Evolutionary conservation across 2,888 invertebrate genomes (phyloP), one percentile per base, ranked within the genome.

Genomic region (Microplitis deprimator): DNA sequence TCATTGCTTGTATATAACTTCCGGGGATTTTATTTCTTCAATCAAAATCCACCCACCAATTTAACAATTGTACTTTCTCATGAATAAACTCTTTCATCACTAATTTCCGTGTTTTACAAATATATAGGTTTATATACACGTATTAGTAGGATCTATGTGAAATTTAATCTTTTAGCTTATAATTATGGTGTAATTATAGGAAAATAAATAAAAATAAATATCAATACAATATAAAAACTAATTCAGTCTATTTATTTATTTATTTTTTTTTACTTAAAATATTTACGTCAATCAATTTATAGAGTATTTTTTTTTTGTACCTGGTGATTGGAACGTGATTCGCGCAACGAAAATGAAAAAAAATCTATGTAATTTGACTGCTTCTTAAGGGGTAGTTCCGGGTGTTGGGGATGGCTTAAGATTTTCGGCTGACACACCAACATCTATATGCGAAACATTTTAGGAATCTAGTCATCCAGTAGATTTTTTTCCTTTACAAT

Each of bases 1-100:
- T 41, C 6, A 13, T 20, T 70, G 70, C 60, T 10, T 10, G 17
- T 70, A 50, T 50, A 70, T 74, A 50, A 80, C 77, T 79, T 80
- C 77, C 80, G 79, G 70, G 41, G 59, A 70, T 70, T 70, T 50
- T 70, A 70, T 70, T 70, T 59, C 59, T 60, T 40, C 6, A 41
- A 39, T 68, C 68, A 41, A 68, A 68, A 41, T 59, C 70, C 50
- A 70, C 70, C 70, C 70, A 70, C 70, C 13, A 60, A 70, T 29
- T 70, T 65, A 13, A 13, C 29, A 65, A 65, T 65, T 65, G 65
- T 65, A 65, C 38, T 65, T 41, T 41, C 39, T 16, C 10, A 29
- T 70, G 70, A 70, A 70, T 70, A 29, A 41, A 41, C 70, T 59
- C 60, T 50, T 70, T 70, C 70, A 70, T 59, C 29, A 70, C 70